Conservation (phyloP, 2,888 invertebrate genomes). For the Ormyrus thymus region DNA sequence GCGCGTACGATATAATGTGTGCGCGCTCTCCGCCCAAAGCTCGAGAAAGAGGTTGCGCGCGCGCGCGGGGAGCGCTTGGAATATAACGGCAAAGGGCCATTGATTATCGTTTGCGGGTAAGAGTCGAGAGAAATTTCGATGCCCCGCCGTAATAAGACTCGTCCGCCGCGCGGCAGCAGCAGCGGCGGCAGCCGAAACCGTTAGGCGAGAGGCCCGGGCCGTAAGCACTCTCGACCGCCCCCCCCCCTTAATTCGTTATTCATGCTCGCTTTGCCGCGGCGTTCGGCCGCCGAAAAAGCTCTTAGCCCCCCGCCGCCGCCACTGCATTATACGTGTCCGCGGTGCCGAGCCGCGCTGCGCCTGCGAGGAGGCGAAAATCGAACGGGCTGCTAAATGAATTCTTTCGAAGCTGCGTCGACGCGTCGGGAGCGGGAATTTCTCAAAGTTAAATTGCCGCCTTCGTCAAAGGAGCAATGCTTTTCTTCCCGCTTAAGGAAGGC, state of each 20-base stretch:
- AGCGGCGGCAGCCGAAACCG: constrained; percentile 11
- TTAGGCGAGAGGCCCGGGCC: background rate
- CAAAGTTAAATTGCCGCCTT: no score
- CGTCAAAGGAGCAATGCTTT: no score
- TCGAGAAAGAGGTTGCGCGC: no score
- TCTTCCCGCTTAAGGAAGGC: no score
- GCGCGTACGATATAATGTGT: constrained; percentile 21
- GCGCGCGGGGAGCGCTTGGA: no score
- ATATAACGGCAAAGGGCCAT: constrained; percentile 32
- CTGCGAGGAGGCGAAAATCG: no score
- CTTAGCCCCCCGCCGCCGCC: background rate
- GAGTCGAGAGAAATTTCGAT: constrained; percentile 49
- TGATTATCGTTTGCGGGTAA: constrained; percentile 44
- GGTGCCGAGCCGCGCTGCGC: no score
- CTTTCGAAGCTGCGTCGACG: no score
- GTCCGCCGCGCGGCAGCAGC: no score
- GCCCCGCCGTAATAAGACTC: constrained; percentile 35
- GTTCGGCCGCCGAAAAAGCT: background rate
- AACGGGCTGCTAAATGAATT: no score
- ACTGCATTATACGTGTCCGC: no score
- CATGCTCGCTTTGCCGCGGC: constrained; percentile 39
- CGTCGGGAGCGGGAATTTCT: no score
- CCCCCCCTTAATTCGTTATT: constrained; percentile 51
- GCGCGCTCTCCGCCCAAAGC: background rate
- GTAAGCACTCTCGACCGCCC: constrained; percentile 18